phyloP scores from a whole-genome alignment of 2,888 invertebrate genomes.

The Papilio demoleus region DNA sequence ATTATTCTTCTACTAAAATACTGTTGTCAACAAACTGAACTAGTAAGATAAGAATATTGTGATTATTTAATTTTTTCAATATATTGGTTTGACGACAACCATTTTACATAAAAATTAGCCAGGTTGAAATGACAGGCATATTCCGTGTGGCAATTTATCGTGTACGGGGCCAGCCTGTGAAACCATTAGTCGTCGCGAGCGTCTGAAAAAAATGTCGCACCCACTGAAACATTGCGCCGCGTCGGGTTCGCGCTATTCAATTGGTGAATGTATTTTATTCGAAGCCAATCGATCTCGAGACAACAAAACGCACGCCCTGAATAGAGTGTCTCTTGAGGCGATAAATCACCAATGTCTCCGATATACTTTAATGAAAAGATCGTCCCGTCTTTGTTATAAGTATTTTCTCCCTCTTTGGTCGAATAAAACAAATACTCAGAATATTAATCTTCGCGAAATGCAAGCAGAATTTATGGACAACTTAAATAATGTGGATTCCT shows the following conservation, averaged over 20 bases:
- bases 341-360: conserved; percentile 76
- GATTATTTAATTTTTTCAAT: neutral
- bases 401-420: conserved; percentile 39
- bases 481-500: conserved; percentile 34
- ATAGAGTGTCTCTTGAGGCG: conserved; percentile 76
- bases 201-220: conserved; percentile 79
- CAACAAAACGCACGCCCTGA: conserved; percentile 78
- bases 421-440: conserved; percentile 40
- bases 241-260: conserved; percentile 72
- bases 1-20: too few species aligned
- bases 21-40: too few species aligned
- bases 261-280: conserved; percentile 81
- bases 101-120: conserved; percentile 61
- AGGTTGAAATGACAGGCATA: conserved; percentile 54
- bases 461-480: conserved; percentile 31
- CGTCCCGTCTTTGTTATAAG: conserved; percentile 68
- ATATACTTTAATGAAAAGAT: conserved; percentile 80
- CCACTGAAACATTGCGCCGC: conserved; percentile 75
- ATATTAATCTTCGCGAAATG: conserved; percentile 36
- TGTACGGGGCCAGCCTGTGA: conserved; percentile 76
- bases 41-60: too few species aligned
- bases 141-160: conserved; percentile 71
- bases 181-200: conserved; percentile 73
- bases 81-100: neutral
- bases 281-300: conserved; percentile 77